phyloP scores from a whole-genome alignment of 2,888 invertebrate genomes.

The Cantharis flavilabris region DNA sequence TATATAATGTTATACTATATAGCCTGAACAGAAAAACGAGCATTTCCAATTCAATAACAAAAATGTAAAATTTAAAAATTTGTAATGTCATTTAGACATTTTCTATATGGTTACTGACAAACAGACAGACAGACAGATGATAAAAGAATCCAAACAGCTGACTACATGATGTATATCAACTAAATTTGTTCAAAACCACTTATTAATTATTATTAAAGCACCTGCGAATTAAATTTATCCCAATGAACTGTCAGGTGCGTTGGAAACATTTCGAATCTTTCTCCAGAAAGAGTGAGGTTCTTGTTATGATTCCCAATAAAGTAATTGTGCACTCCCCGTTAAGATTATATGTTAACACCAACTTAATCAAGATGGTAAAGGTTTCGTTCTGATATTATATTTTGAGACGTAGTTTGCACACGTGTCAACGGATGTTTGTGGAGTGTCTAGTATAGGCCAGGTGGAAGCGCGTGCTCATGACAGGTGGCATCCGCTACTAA shows the following conservation, averaged over 20 bases:
- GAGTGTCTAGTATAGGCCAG: constrained; percentile 28
- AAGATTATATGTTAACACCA: constrained; percentile 3
- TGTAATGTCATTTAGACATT: background rate
- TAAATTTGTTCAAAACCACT: background rate
- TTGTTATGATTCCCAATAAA: background rate
- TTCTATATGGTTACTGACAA: background rate
- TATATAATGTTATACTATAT: no score
- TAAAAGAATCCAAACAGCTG: background rate
- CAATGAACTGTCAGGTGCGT: background rate
- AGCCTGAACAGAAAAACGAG: background rate
- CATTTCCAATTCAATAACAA: background rate
- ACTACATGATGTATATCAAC: background rate
- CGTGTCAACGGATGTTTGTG: constrained; percentile 29
- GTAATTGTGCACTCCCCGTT: constrained; percentile 3
- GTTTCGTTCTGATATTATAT: constrained; percentile 21
- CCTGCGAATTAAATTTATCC: background rate
- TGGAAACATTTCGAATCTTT: background rate
- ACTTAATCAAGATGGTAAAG: constrained; percentile 14
- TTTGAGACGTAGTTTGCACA: constrained; percentile 26
- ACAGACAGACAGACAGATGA: background rate
- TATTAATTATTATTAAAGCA: background rate
- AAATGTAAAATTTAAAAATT: background rate
- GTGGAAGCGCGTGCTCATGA: constrained; percentile 29
- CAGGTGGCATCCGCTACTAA: constrained; percentile 30
- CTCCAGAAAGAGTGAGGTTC: background rate